Base-by-base conservation (phyloP, 2,888 invertebrate species). In the Quadroppia sp. region DNA sequence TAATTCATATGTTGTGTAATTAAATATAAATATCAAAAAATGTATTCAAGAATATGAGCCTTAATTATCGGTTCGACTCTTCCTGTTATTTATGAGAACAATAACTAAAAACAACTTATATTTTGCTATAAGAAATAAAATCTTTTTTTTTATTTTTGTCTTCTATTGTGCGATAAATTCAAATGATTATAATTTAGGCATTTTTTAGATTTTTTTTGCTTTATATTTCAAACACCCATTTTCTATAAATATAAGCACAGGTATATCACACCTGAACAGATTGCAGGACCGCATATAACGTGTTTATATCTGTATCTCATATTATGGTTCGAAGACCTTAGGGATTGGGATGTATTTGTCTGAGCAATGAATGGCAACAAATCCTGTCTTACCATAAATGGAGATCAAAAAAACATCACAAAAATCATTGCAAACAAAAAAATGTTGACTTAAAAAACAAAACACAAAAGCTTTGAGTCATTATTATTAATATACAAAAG, bases 201-300 rank as follows among this genome's bases (percentile, higher is more conserved):
- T 36, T 36, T 36, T 36, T 36, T 45, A 36, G 36, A 36, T 7
- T 36, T 4, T 15, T 45, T 9, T 45, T 45, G 15, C 11, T 2
- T 50, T 23, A 4, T 20, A 15, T n/a, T n/a, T n/a, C n/a, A 28
- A 56, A 56, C 56, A 56, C 56, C 56, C 56, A 28, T 28, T 45
- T 64, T 59, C 32, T 64, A 64, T 36, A 64, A 20, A 64, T 59
- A 59, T 9, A 36, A 36, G 20, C 28, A 28, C 28, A 36, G 28
- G n/a, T 17, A 64, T 64, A 64, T 64, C 61, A 64, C 61, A 64
- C 61, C 61, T 64, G 61, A 64, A 32, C 36, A 36, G 61, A 64
- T 32, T 36, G 61, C 28, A 64, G 36, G 36, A n/a, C n/a, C n/a
- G 36, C 61, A 64, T 36, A 64, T 64, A 32, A 64, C 36, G 61